Evolutionary conservation across 2,888 invertebrate species (phyloP), one percentile per base, ranked within the genome.

Genomic region (Leucophenga maculata): DNA sequence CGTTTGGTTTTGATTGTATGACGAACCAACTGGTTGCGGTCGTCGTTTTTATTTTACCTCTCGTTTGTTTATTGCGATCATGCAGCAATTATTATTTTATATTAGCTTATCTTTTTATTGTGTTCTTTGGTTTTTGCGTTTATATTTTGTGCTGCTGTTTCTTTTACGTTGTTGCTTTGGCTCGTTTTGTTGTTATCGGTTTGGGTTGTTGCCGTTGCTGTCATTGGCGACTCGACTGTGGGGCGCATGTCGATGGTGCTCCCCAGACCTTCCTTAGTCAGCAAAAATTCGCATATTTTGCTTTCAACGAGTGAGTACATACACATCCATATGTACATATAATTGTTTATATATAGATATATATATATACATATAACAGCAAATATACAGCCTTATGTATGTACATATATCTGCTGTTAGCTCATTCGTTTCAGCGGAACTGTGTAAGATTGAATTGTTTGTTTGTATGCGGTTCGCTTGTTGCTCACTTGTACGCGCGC

Each of bases 201-300:
- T 65, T 65, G 54, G 71, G 72, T 62, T 70, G 60, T 67, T 64
- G 66, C 60, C 55, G 69, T 66, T 73, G 65, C 64, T 69, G 75
- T 70, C 75, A 74, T 69, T 77, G 52, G 32, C 32, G 32, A 32
- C 39, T 39, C 8, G 39, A 6, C 8, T 3, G 1, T 39, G 39
- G 39, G 39, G 39, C 39, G 39, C 39, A 39, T 9, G 62, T 65
- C 39, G 59, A 65, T 75, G 85, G 86, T 85, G 85, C 86, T 86
- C 86, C 86, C 86, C 86, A 83, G 85, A 85, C 85, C 86, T 86
- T 86, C 83, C 85, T 85, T 86, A 86, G 86, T 86, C 85, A 86
- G 84, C 85, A 82, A 79, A 79, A 79, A 74, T 81, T 82, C 79
- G 82, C 82, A 74, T 76, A 77, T 74, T 72, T 75, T 69, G 69